These are phyloP conservation scores for Nebria salina DNA, from an alignment of 2,888 invertebrate genomes.

Conservation along the genomic window DNA sequence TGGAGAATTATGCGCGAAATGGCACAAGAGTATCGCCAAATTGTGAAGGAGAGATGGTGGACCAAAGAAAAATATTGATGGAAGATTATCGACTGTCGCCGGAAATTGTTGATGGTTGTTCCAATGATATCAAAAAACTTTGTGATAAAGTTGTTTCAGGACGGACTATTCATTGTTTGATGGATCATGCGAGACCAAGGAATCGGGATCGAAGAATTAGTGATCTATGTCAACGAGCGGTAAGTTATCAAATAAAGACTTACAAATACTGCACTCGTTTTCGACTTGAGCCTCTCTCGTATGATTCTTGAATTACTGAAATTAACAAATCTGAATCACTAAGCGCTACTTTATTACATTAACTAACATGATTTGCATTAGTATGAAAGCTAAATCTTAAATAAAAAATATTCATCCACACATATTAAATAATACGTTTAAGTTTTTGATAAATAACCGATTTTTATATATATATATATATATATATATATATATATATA, in stretches of 20 bases:
- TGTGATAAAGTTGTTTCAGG: slow-evolving; percentile 82
- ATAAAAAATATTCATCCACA: not conserved
- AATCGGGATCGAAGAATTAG: slow-evolving; percentile 68
- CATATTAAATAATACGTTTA: not conserved
- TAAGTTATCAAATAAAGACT: slow-evolving; percentile 57
- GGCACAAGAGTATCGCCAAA: slow-evolving; percentile 77
- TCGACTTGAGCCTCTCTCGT: no score
- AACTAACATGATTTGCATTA: not conserved
- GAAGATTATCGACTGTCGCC: slow-evolving; percentile 94
- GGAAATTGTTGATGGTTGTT: slow-evolving; percentile 88
- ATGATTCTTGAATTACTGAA: no score
- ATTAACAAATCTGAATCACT: no score
- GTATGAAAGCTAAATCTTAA: not conserved
- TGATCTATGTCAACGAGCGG: slow-evolving; percentile 77
- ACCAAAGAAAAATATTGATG: slow-evolving; percentile 90
- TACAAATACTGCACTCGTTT: not conserved
- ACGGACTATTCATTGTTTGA: slow-evolving; percentile 93
- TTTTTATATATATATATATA: no score
- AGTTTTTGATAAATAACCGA: no score
- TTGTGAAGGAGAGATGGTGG: slow-evolving; percentile 89
- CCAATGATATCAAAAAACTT: slow-evolving; percentile 80
- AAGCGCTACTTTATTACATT: not conserved
- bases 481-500: no score
- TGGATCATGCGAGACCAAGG: slow-evolving; percentile 83
- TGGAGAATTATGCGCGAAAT: slow-evolving; percentile 81